Percentiles rank a stretch among this genome's conserved stretches.
phyloP scores from a whole-genome alignment of 1,140 invertebrate genomes.

The Aphelenchoides besseyi region DNA sequence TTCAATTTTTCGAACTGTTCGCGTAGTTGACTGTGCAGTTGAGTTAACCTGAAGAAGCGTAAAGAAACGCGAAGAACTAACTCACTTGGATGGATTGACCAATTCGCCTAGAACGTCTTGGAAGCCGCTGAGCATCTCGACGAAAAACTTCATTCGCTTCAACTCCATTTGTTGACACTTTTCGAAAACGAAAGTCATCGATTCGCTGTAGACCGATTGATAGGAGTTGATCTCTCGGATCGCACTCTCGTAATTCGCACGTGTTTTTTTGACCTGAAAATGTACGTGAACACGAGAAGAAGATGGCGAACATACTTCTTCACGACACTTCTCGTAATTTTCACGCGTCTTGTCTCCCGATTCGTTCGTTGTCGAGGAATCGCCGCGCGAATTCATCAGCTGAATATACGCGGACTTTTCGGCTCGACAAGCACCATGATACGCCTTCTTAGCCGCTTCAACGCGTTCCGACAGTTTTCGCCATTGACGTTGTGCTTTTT shows the following conservation, averaged over 20 bases:
- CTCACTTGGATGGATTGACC: slow-evolving; percentile 37
- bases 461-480: slow-evolving; percentile 56
- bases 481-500: slow-evolving; percentile 61
- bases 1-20: slow-evolving; percentile 29
- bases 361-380: slow-evolving; percentile 40
- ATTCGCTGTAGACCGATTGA: slow-evolving; percentile 51
- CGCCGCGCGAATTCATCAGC: slow-evolving; percentile 46
- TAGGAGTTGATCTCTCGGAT: slow-evolving; percentile 51
- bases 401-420: slow-evolving; percentile 60
- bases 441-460: slow-evolving; percentile 47
- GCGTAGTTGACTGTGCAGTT: slow-evolving; percentile 45
- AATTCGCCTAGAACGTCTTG: slow-evolving; percentile 52
- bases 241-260: slow-evolving; percentile 44
- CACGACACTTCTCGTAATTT: slow-evolving; percentile 48
- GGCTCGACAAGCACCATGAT: slow-evolving; percentile 51
- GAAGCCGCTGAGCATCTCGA: slow-evolving; percentile 56
- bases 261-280: slow-evolving; percentile 41
- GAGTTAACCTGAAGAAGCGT: slow-evolving; percentile 43
- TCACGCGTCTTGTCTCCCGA: slow-evolving; percentile 47
- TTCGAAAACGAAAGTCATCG: slow-evolving; percentile 61
- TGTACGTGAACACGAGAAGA: background rate
- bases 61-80: slow-evolving; percentile 18
- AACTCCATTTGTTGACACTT: slow-evolving; percentile 59
- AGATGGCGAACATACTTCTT: slow-evolving; percentile 53
- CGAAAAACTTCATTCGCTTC: slow-evolving; percentile 53